Conservation (phyloP, 2,888 invertebrate species). For the Dryobotodes eremita region DNA sequence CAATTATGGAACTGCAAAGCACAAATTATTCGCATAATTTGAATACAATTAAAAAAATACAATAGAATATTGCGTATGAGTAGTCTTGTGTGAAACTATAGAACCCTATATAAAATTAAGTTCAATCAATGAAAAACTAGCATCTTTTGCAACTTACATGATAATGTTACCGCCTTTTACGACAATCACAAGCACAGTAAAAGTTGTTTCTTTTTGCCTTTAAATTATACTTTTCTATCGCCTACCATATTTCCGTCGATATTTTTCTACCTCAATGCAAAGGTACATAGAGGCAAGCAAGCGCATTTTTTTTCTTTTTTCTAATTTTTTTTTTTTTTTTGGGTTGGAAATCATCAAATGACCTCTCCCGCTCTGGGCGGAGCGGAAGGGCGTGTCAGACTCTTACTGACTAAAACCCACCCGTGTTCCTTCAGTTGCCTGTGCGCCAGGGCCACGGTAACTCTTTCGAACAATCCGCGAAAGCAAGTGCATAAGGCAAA, state of each 20-base stretch:
- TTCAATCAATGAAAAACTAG: background rate
- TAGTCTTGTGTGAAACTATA: conserved; percentile 10
- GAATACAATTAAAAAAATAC: background rate
- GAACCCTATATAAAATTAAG: background rate
- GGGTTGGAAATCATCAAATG: no score
- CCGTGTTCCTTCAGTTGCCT: no score
- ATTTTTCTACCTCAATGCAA: background rate
- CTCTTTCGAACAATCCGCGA: no score
- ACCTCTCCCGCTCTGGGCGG: no score
- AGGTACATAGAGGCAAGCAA: background rate
- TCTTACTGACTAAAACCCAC: no score
- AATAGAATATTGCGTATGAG: background rate
- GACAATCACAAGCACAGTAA: background rate
- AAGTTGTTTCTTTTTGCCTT: background rate
- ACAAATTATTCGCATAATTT: conserved; percentile 12
- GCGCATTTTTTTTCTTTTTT: no score
- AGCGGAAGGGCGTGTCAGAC: no score
- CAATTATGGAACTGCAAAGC: conserved; percentile 4
- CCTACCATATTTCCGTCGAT: background rate
- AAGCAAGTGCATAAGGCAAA: background rate
- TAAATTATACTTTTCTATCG: background rate
- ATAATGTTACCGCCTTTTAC: background rate
- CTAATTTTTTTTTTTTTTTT: no score
- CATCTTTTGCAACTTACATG: background rate
- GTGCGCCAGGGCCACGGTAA: no score